Conservation (phyloP, 2,797 vertebrate species). For the Gambelia wislizenii region DNA sequence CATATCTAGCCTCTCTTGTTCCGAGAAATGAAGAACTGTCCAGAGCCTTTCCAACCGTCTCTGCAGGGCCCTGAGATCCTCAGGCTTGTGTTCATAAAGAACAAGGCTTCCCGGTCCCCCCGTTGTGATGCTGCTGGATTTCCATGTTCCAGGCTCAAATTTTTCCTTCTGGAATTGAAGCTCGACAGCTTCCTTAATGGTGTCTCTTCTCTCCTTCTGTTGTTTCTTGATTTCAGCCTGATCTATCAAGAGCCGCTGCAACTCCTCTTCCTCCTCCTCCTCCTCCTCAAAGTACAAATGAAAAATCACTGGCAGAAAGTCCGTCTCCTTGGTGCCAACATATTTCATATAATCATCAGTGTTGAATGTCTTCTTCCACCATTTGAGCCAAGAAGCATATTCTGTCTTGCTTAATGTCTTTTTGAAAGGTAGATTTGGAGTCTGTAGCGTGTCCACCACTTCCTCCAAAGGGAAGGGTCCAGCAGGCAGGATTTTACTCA, state of each 20-base stretch:
- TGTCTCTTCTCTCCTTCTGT: conserved; percentile 19
- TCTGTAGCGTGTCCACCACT: neutral
- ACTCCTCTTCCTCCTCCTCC: conserved; percentile 61
- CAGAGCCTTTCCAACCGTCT: conserved; percentile 78
- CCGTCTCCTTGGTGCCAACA: conserved; percentile 70
- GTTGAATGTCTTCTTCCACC: conserved; percentile 68
- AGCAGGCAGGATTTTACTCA: conserved; percentile 49
- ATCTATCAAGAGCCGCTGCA: neutral
- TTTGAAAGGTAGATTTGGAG: neutral
- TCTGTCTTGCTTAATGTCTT: conserved; percentile 27
- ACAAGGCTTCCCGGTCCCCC: conserved; percentile 55
- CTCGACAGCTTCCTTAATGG: conserved; percentile 62
- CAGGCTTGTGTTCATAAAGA: neutral
- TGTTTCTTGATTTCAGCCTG: conserved; percentile 15
- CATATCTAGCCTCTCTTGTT: conserved; percentile 77
- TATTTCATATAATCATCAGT: conserved; percentile 75
- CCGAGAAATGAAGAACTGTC: conserved; percentile 74
- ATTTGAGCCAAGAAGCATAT: conserved; percentile 58
- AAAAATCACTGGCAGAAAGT: conserved; percentile 81
- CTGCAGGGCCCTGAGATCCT: conserved; percentile 65
- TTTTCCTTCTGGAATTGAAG: conserved; percentile 61
- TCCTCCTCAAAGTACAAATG: conserved; percentile 70
- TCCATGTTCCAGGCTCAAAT: conserved; percentile 77
- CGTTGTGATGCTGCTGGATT: conserved; percentile 68
- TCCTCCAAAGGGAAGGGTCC: neutral